Evolutionary conservation across 1,140 invertebrate genomes (phyloP).

Genomic region (Drosophila bipectinata): DNA sequence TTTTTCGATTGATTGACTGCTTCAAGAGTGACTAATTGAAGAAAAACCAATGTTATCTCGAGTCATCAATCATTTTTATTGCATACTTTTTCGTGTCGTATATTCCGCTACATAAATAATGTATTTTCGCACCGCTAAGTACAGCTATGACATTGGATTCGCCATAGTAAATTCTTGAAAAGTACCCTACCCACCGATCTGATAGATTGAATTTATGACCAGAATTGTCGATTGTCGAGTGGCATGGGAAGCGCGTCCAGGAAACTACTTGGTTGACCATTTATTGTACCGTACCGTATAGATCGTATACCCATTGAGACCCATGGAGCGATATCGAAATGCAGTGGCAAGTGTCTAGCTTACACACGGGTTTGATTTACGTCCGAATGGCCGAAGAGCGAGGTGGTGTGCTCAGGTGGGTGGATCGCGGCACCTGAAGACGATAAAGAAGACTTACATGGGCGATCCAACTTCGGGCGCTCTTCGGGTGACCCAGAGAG

Average conservation of each 20-base stretch:
- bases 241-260: constrained; percentile 30
- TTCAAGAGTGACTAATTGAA: constrained; percentile 55
- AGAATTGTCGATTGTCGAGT: constrained; percentile 21
- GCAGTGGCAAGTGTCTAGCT: constrained; percentile 21
- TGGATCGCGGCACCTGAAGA: constrained; percentile 15
- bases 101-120: constrained; percentile 32
- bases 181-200: constrained; percentile 3
- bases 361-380: constrained; percentile 48
- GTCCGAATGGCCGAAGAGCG: not conserved
- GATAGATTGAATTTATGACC: constrained; percentile 49
- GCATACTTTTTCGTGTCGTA: constrained; percentile 69
- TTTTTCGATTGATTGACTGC: constrained; percentile 50
- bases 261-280: constrained; percentile 11
- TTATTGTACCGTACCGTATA: not conserved
- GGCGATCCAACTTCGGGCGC: constrained; percentile 25
- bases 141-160: constrained; percentile 32
- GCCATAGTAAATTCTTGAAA: constrained; percentile 46
- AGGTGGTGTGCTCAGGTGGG: constrained; percentile 7
- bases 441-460: constrained; percentile 21
- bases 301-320: not conserved
- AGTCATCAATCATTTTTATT: constrained; percentile 77
- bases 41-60: constrained; percentile 56
- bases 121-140: constrained; percentile 30
- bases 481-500: constrained; percentile 19
- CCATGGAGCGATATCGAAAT: constrained; percentile 24